phyloP scores from a whole-genome alignment of 2,888 invertebrate species.

The Drosophila cognata region DNA sequence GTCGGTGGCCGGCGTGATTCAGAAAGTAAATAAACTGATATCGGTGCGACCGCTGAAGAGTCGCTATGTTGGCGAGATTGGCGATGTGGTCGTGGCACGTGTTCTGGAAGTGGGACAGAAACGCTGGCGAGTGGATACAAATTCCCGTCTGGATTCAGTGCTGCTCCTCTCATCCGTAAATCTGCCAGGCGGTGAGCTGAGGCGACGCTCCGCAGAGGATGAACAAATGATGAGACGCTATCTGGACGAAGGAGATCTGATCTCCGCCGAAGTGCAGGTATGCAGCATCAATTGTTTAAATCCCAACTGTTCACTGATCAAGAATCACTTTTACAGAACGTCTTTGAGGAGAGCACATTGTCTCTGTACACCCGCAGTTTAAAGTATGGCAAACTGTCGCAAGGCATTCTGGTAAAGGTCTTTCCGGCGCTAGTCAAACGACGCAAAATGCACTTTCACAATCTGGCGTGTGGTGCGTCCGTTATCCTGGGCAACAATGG shows the following conservation, averaged over 20 bases:
- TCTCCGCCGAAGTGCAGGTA: conserved; percentile 97
- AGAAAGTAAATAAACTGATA: conserved; percentile 97
- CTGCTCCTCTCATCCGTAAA: conserved; percentile 96
- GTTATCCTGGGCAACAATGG: conserved; percentile 98
- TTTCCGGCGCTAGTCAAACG: conserved; percentile 96
- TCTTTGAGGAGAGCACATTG: conserved; percentile 95
- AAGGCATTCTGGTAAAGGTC: conserved; percentile 95
- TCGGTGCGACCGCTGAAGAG: conserved; percentile 96
- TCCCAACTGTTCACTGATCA: background rate
- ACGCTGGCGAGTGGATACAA: conserved; percentile 98
- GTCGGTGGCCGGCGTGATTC: conserved; percentile 97
- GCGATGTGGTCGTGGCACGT: conserved; percentile 98
- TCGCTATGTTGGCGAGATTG: conserved; percentile 96
- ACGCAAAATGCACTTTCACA: conserved; percentile 98
- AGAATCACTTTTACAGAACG: conserved; percentile 85
- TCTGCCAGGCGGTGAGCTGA: conserved; percentile 98
- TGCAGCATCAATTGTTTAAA: background rate
- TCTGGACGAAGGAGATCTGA: conserved; percentile 96
- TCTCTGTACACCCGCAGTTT: conserved; percentile 97
- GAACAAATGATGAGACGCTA: conserved; percentile 99
- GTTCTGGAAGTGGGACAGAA: conserved; percentile 97
- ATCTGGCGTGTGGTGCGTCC: conserved; percentile 95
- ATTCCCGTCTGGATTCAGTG: conserved; percentile 94
- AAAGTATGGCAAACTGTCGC: conserved; percentile 97
- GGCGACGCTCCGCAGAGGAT: conserved; percentile 96